Percentiles rank a stretch among this genome's conserved stretches.
Conservation (phyloP, 2,797 vertebrate genomes). For the Pagetopsis macropterus region DNA sequence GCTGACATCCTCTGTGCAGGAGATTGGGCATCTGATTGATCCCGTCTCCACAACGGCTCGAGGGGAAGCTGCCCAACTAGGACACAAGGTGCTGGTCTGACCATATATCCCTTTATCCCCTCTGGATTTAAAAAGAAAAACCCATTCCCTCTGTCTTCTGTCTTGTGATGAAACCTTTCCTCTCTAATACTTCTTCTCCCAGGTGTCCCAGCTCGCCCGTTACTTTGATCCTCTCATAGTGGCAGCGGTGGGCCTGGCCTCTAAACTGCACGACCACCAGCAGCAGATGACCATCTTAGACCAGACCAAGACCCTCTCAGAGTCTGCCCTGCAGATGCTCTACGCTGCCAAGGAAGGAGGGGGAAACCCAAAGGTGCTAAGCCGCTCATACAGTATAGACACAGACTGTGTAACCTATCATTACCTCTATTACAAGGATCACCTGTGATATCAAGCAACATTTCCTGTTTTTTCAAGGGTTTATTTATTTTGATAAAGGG, state of each 20-base stretch:
- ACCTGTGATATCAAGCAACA: neutral
- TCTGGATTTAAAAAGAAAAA: slow-evolving; percentile 50
- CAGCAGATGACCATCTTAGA: slow-evolving; percentile 98
- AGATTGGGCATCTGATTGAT: slow-evolving; percentile 97
- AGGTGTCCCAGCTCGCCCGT: slow-evolving; percentile 96
- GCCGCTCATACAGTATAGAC: neutral
- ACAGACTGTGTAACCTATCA: neutral
- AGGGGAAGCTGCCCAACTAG: slow-evolving; percentile 96
- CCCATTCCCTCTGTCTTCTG: slow-evolving; percentile 25
- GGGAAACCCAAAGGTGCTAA: slow-evolving; percentile 94
- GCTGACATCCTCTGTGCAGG: slow-evolving; percentile 95
- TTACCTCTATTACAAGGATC: neutral
- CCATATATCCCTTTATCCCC: slow-evolving; percentile 39
- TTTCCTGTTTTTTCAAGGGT: neutral
- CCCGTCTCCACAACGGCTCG: slow-evolving; percentile 93
- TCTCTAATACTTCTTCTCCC: slow-evolving; percentile 34
- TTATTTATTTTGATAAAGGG: neutral
- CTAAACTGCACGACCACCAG: slow-evolving; percentile 94
- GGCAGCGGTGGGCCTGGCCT: slow-evolving; percentile 93
- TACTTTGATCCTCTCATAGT: slow-evolving; percentile 96
- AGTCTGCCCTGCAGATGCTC: slow-evolving; percentile 97
- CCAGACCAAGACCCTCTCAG: slow-evolving; percentile 96
- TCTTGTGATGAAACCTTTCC: slow-evolving; percentile 35
- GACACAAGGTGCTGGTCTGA: slow-evolving; percentile 90
- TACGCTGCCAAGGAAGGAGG: slow-evolving; percentile 98